These are phyloP conservation scores for Tachina grossa DNA, from an alignment of 2,888 invertebrate species.

Conservation along the genomic window DNA sequence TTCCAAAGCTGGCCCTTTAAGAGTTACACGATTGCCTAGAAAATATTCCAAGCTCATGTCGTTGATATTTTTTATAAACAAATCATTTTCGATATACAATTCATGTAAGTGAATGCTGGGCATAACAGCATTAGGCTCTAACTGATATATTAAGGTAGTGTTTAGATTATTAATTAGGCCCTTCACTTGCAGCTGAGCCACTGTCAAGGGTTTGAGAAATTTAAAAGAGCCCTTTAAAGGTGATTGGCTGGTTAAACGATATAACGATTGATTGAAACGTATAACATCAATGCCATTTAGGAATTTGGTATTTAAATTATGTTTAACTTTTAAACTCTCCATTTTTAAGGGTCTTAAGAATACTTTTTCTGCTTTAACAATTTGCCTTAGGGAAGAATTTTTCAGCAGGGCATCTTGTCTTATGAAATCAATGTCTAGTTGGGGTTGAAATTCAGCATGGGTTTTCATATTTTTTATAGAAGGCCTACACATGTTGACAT, in stretches of 20 bases:
- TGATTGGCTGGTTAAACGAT: conserved; percentile 75
- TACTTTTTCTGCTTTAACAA: conserved; percentile 71
- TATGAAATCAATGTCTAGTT: conserved; percentile 76
- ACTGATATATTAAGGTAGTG: conserved; percentile 72
- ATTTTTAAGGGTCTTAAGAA: conserved; percentile 71
- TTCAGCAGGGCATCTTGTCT: conserved; percentile 76
- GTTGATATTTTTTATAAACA: conserved; percentile 76
- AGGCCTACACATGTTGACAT: conserved; percentile 75
- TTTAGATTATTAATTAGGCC: conserved; percentile 75
- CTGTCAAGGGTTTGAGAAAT: conserved; percentile 73
- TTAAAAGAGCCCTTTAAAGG: conserved; percentile 74
- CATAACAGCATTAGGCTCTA: conserved; percentile 45
- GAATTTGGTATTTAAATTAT: conserved; percentile 47
- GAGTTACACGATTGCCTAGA: conserved; percentile 77
- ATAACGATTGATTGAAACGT: conserved; percentile 78
- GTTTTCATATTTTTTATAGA: conserved; percentile 73
- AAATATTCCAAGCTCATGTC: conserved; percentile 77
- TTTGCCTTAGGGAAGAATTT: conserved; percentile 69
- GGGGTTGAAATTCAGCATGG: conserved; percentile 69
- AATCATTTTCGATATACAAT: conserved; percentile 71
- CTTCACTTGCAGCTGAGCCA: conserved; percentile 72
- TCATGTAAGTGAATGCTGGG: conserved; percentile 73
- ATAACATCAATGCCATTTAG: conserved; percentile 76
- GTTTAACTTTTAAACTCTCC: conserved; percentile 59
- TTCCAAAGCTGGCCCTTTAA: conserved; percentile 76